These are phyloP conservation scores for Eremophila alpestris DNA, from an alignment of 2,797 vertebrate species.

Conservation along the genomic window DNA sequence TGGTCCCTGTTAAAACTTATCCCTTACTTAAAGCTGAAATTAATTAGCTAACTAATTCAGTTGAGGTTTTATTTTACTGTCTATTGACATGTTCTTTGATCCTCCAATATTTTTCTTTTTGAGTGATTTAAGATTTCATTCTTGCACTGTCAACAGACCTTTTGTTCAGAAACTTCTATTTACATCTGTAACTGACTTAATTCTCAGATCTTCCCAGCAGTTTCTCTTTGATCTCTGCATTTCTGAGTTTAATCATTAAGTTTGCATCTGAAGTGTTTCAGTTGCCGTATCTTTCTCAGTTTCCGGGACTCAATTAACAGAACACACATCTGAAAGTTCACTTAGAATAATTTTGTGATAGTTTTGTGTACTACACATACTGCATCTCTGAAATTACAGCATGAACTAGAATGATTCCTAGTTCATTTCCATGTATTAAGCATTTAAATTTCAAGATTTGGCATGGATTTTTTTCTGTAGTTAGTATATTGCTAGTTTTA, in stretches of 20 bases:
- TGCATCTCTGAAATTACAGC: background rate
- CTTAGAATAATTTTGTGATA: background rate
- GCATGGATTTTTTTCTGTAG: background rate
- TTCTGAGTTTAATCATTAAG: slow-evolving; percentile 40
- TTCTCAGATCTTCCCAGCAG: slow-evolving; percentile 19
- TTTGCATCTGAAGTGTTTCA: slow-evolving; percentile 10
- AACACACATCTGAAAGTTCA: background rate
- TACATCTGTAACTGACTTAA: slow-evolving; percentile 25
- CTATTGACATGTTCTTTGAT: background rate
- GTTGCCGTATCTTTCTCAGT: background rate
- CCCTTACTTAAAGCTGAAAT: background rate
- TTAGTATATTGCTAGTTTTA: background rate
- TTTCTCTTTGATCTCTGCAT: slow-evolving; percentile 33
- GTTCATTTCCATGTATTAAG: background rate
- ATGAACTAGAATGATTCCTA: background rate
- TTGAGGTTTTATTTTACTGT: slow-evolving; percentile 10
- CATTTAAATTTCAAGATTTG: background rate
- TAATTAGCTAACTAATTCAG: slow-evolving; percentile 6
- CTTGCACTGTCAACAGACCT: slow-evolving; percentile 5
- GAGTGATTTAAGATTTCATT: slow-evolving; percentile 6
- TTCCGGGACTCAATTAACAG: background rate
- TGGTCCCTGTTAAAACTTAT: background rate
- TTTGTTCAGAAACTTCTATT: slow-evolving; percentile 8
- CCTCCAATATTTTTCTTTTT: slow-evolving; percentile 1
- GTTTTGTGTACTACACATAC: background rate